phyloP scores from a whole-genome alignment of 1,140 invertebrate genomes.

The Trissolcus basalis region DNA sequence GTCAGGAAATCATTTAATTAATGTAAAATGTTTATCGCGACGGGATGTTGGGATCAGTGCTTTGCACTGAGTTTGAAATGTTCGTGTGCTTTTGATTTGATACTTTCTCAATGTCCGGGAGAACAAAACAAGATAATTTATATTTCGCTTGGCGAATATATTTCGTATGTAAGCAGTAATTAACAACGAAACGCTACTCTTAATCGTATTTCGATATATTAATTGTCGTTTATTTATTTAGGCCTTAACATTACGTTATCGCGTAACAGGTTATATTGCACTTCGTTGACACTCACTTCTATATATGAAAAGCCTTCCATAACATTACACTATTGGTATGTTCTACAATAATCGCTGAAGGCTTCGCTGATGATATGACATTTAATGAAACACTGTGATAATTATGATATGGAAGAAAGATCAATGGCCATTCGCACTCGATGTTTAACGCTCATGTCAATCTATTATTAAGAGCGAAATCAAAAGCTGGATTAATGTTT shows the following conservation, averaged over 20 bases:
- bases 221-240: slow-evolving; percentile 65
- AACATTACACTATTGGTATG: slow-evolving; percentile 45
- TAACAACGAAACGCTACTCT: slow-evolving; percentile 57
- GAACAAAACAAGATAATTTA: slow-evolving; percentile 59
- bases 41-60: too few species aligned
- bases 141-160: slow-evolving; percentile 65
- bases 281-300: slow-evolving; percentile 64
- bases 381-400: slow-evolving; percentile 65
- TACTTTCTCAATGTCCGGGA: slow-evolving; percentile 62
- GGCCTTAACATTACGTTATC: slow-evolving; percentile 66
- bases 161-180: slow-evolving; percentile 64
- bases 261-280: slow-evolving; percentile 61
- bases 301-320: slow-evolving; percentile 60
- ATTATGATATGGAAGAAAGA: slow-evolving; percentile 68
- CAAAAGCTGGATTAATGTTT: too few species aligned
- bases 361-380: slow-evolving; percentile 67
- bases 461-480: too few species aligned
- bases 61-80: too few species aligned
- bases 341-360: slow-evolving; percentile 60
- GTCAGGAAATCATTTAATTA: too few species aligned
- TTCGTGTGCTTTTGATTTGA: slow-evolving; percentile 26
- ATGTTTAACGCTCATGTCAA: slow-evolving; percentile 35
- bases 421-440: slow-evolving; percentile 45
- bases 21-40: too few species aligned
- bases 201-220: slow-evolving; percentile 50